Evolutionary conservation across 2,888 invertebrate species (phyloP).

Genomic region (Mesorhabditis spiculigera): DNA sequence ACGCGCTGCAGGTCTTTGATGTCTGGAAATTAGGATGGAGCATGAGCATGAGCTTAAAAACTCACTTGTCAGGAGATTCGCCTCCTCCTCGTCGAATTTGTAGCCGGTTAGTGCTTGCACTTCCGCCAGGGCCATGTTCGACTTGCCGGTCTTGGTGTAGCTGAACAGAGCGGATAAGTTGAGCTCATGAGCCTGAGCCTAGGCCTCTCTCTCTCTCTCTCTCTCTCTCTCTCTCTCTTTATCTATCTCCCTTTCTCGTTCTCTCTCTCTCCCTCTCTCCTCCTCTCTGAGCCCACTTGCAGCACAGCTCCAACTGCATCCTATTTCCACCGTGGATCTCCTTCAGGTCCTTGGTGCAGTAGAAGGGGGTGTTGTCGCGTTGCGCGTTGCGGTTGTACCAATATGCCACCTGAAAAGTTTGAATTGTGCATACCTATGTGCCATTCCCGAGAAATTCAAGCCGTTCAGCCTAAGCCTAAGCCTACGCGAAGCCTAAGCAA

Average conservation of each 20-base stretch:
- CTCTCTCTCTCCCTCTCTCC: not conserved
- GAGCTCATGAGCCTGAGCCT: not conserved
- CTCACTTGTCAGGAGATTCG: constrained; percentile 17
- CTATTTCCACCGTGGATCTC: constrained; percentile 51
- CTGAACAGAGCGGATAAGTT: constrained; percentile 27
- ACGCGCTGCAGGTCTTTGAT: constrained; percentile 58
- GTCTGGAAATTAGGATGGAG: not conserved
- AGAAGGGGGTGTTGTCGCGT: constrained; percentile 52
- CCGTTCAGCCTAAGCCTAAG: not conserved
- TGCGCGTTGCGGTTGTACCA: constrained; percentile 73
- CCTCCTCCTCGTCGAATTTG: constrained; percentile 34
- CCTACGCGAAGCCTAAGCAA: not conserved
- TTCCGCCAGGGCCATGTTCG: constrained; percentile 62
- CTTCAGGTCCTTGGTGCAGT: constrained; percentile 49
- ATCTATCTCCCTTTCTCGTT: too few species aligned
- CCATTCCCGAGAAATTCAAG: too few species aligned
- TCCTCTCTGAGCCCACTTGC: constrained; percentile 52
- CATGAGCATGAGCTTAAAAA: not conserved
- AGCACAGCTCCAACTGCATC: constrained; percentile 56
- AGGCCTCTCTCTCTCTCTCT: not conserved
- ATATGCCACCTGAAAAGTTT: constrained; percentile 67
- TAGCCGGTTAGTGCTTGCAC: constrained; percentile 49
- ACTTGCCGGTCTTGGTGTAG: constrained; percentile 49
- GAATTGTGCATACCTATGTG: not conserved
- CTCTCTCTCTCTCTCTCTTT: not conserved